These are phyloP conservation scores for Paralichthys olivaceus DNA, from an alignment of 2,113 vertebrate species.

Conservation along the genomic window DNA sequence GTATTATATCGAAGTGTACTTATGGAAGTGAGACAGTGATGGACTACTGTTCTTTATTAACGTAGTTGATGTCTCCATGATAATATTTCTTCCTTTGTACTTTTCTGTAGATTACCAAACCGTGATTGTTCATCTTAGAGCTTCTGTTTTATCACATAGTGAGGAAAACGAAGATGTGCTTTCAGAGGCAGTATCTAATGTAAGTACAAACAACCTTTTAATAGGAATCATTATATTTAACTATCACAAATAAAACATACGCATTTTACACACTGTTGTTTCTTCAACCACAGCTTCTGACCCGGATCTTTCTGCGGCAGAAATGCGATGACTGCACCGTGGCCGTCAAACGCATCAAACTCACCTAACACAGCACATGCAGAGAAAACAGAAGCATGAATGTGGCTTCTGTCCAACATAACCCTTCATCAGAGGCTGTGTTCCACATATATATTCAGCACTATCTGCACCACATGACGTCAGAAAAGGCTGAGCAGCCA, in stretches of 20 bases:
- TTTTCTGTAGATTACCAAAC: slow-evolving; percentile 6
- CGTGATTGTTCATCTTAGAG: slow-evolving; percentile 13
- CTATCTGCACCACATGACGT: too few relatives aligned
- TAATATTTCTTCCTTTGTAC: not conserved
- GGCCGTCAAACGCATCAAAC: slow-evolving; percentile 10
- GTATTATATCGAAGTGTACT: not conserved
- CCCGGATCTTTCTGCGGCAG: not conserved
- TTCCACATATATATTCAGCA: not conserved
- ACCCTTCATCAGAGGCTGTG: too few relatives aligned
- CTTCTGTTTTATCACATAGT: not conserved
- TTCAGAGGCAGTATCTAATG: slow-evolving; percentile 24
- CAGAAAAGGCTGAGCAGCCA: too few relatives aligned
- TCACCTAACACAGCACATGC: not conserved
- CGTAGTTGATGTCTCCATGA: not conserved
- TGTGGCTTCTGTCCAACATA: not conserved
- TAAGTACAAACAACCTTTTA: slow-evolving; percentile 18
- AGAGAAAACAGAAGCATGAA: not conserved
- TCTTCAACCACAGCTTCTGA: slow-evolving; percentile 33
- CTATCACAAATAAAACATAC: not conserved
- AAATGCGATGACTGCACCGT: slow-evolving; percentile 36
- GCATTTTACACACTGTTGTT: not conserved
- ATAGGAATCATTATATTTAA: not conserved
- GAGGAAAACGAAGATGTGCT: not conserved
- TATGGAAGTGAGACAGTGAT: not conserved
- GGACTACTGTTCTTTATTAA: not conserved